phyloP scores from a whole-genome alignment of 2,797 vertebrate species.

The Cirrhinus molitorella region DNA sequence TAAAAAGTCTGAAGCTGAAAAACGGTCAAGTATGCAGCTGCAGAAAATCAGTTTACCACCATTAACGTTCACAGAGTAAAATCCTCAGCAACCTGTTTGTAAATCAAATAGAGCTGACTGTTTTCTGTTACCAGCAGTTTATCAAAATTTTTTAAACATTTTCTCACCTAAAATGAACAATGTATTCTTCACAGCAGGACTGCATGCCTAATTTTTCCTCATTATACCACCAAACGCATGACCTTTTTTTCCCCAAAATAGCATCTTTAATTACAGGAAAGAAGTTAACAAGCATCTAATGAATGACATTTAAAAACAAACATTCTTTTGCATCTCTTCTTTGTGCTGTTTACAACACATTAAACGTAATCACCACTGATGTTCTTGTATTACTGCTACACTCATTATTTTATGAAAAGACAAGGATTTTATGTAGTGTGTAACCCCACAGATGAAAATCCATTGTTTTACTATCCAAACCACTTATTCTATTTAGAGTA shows the following conservation, averaged over 20 bases:
- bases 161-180: too few relatives aligned
- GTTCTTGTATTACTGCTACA: neutral
- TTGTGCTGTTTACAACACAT: slow-evolving; percentile 4
- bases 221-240: neutral
- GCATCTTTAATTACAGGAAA: neutral
- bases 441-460: neutral
- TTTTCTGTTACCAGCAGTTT: neutral
- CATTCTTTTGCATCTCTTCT: neutral
- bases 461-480: neutral
- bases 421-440: neutral
- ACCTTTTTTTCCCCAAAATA: neutral
- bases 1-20: neutral
- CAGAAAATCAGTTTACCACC: neutral
- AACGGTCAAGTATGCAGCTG: neutral
- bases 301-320: neutral
- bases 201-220: neutral
- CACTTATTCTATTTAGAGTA: neutral
- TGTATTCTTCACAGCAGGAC: neutral
- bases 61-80: neutral
- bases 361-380: neutral
- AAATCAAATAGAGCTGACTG: neutral
- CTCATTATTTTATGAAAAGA: neutral
- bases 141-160: neutral
- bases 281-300: neutral
- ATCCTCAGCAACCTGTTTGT: neutral